These are phyloP conservation scores for Atethmia centrago DNA, from an alignment of 2,888 invertebrate genomes.

Conservation along the genomic window DNA sequence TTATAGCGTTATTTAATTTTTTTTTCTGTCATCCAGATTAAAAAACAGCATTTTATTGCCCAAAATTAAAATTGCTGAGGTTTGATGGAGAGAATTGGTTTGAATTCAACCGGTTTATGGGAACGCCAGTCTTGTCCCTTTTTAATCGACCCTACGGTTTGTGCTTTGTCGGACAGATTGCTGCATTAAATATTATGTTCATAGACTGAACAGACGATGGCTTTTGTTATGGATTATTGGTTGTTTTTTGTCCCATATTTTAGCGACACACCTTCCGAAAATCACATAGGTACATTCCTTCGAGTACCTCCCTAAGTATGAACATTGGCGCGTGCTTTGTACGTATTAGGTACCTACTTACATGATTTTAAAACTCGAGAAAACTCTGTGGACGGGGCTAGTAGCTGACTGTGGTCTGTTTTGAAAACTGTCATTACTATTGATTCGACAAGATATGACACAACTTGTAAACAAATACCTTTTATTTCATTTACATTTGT, in stretches of 20 bases:
- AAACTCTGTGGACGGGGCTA: neutral
- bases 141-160: neutral
- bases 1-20: too few relatives aligned
- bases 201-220: neutral
- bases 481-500: neutral
- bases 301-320: neutral
- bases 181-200: neutral
- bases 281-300: too few relatives aligned
- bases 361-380: neutral
- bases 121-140: too few relatives aligned
- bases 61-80: constrained; percentile 10
- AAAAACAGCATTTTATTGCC: neutral
- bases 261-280: neutral
- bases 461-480: neutral
- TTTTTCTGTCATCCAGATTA: neutral
- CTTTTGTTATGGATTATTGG: neutral
- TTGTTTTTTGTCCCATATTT: too few relatives aligned
- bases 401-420: neutral
- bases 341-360: too few relatives aligned
- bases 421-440: constrained; percentile 7
- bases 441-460: neutral
- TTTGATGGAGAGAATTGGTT: neutral
- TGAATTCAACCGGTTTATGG: constrained; percentile 38
- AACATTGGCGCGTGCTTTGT: too few relatives aligned
- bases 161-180: constrained; percentile 1